Conservation (phyloP, 2,797 vertebrate species). For the Myripristis jacobus region DNA sequence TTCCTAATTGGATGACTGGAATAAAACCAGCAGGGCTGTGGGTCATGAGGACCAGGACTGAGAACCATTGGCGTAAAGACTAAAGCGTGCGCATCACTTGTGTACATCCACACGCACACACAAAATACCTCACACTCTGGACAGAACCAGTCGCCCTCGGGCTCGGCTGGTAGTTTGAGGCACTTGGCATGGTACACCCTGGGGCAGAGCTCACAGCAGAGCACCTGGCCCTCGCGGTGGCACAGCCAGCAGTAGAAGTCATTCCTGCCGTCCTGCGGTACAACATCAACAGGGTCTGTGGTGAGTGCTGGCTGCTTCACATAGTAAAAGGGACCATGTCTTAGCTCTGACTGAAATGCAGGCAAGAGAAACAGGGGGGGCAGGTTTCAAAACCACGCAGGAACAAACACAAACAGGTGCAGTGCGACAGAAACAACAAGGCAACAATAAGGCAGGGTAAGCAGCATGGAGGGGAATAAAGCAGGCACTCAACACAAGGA, state of each 20-base stretch:
- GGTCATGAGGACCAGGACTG: too few relatives aligned
- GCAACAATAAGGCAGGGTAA: conserved; percentile 72
- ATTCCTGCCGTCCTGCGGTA: conserved; percentile 99
- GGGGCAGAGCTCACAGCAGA: conserved; percentile 98
- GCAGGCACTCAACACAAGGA: conserved; percentile 48
- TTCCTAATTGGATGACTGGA: too few relatives aligned
- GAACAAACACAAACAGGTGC: conserved; percentile 81
- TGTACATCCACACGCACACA: conserved; percentile 63
- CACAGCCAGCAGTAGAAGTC: conserved; percentile 99
- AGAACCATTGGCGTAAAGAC: background rate
- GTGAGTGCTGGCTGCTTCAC: conserved; percentile 92
- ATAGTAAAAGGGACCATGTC: conserved; percentile 99
- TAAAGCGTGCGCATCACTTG: conserved; percentile 8
- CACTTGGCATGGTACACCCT: conserved; percentile 96
- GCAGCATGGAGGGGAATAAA: conserved; percentile 48
- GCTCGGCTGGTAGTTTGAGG: conserved; percentile 96
- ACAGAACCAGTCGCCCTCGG: conserved; percentile 99
- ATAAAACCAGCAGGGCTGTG: too few relatives aligned
- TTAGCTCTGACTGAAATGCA: conserved; percentile 99
- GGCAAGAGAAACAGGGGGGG: conserved; percentile 97
- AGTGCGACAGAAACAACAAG: conserved; percentile 82
- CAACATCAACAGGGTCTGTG: conserved; percentile 99
- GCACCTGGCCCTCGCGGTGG: conserved; percentile 98
- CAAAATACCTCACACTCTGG: conserved; percentile 86
- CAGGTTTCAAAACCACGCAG: conserved; percentile 94